Evolutionary conservation across 2,888 invertebrate genomes (phyloP).

Genomic region (Drosophila mercatorum): DNA sequence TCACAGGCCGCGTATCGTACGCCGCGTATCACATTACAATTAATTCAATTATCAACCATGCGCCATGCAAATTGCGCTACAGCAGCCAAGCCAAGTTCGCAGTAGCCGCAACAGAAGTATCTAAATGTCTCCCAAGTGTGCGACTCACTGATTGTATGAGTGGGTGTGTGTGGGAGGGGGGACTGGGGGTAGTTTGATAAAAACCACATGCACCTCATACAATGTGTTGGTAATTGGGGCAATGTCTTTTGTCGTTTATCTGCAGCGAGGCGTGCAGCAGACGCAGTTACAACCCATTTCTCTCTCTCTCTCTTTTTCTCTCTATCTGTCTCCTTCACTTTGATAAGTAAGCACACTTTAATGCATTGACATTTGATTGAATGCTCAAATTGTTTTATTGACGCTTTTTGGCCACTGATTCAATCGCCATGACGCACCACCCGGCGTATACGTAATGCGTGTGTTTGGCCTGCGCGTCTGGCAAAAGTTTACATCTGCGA

Average conservation of each 20-base stretch:
- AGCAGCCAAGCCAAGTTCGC: conserved; percentile 17
- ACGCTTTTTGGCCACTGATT: conserved; percentile 30
- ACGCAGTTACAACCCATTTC: neutral
- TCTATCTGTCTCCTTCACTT: conserved; percentile 17
- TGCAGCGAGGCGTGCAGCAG: conserved; percentile 32
- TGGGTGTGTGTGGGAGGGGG: neutral
- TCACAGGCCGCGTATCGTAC: conserved; percentile 34
- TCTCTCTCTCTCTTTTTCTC: conserved; percentile 1
- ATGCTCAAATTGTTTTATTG: conserved; percentile 43
- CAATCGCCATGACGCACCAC: conserved; percentile 20
- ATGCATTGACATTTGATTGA: conserved; percentile 64
- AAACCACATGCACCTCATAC: conserved; percentile 31
- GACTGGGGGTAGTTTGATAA: conserved; percentile 23
- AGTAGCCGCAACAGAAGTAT: conserved; percentile 30
- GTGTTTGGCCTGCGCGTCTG: neutral
- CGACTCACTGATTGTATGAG: neutral
- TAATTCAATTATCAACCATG: conserved; percentile 71
- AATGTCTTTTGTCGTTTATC: conserved; percentile 58
- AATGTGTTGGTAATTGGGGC: conserved; percentile 64
- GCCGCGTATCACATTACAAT: conserved; percentile 64
- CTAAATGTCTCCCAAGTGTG: conserved; percentile 26
- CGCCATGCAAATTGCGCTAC: conserved; percentile 46
- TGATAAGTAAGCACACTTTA: conserved; percentile 51
- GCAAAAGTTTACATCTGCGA: conserved; percentile 1
- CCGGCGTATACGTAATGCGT: conserved; percentile 65